phyloP scores from a whole-genome alignment of 2,113 vertebrate species.

The Carassius carassius region DNA sequence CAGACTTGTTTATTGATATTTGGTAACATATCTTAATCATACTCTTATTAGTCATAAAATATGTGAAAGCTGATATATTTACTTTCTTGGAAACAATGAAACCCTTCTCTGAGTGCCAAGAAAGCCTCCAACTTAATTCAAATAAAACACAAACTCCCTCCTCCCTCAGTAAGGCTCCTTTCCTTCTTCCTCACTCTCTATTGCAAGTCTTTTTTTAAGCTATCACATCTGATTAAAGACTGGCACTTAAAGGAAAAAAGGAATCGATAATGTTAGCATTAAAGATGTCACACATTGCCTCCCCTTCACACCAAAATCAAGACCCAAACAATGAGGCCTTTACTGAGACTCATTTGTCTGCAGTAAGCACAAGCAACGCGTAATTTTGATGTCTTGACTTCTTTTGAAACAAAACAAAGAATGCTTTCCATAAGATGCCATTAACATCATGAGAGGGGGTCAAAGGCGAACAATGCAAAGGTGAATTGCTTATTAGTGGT shows the following conservation, averaged over 20 bases:
- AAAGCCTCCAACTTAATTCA: neutral
- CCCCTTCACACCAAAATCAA: slow-evolving; percentile 9
- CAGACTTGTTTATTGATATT: neutral
- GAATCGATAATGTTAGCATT: neutral
- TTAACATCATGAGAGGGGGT: slow-evolving; percentile 10
- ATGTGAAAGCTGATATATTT: neutral
- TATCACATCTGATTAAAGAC: slow-evolving; percentile 18
- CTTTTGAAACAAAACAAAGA: slow-evolving; percentile 13
- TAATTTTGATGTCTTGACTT: neutral
- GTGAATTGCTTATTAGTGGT: slow-evolving; percentile 1
- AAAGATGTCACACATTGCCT: neutral
- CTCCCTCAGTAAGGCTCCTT: neutral
- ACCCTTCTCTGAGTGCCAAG: neutral
- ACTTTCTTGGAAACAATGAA: slow-evolving; percentile 5
- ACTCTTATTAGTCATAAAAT: neutral
- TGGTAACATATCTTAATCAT: neutral
- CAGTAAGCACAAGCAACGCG: neutral
- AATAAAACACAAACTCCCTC: slow-evolving; percentile 26
- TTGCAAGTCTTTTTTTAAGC: slow-evolving; percentile 1
- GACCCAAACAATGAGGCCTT: neutral
- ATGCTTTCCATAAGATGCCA: neutral
- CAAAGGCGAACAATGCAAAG: slow-evolving; percentile 14
- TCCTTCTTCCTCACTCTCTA: neutral
- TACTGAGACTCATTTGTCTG: neutral
- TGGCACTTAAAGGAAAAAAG: slow-evolving; percentile 23